These are phyloP conservation scores for Cataglyphis albicans DNA, from an alignment of 2,888 invertebrate species.

Conservation along the genomic window DNA sequence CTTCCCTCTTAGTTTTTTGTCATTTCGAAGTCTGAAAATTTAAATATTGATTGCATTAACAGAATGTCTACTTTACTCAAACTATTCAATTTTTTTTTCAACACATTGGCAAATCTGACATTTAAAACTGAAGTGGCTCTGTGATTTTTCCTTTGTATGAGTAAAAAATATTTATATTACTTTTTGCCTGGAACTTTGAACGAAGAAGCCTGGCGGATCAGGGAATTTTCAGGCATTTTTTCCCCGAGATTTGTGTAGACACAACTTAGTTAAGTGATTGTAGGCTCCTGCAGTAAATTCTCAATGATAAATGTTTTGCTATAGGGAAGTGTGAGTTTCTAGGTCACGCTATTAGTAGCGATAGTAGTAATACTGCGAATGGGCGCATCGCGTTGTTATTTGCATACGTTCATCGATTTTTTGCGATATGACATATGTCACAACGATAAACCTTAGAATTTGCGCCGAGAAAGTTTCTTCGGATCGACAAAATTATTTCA, in stretches of 20 bases:
- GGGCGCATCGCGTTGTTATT: conserved; percentile 53
- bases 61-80: no score
- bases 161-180: no score
- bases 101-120: no score
- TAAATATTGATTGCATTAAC: background rate
- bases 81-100: no score
- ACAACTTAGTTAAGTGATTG: no score
- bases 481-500: background rate
- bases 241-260: no score
- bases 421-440: background rate
- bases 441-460: background rate
- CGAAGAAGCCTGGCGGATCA: no score
- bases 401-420: conserved; percentile 66
- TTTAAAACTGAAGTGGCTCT: no score
- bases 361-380: conserved; percentile 50
- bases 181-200: no score
- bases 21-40: background rate
- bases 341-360: conserved; percentile 9
- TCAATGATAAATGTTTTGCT: conserved; percentile 60
- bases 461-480: background rate
- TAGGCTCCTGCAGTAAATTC: background rate
- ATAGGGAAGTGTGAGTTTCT: conserved; percentile 62
- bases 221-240: no score
- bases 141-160: no score
- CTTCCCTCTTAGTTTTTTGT: background rate